phyloP scores from a whole-genome alignment of 2,113 vertebrate genomes.

The Heliornis fulica region DNA sequence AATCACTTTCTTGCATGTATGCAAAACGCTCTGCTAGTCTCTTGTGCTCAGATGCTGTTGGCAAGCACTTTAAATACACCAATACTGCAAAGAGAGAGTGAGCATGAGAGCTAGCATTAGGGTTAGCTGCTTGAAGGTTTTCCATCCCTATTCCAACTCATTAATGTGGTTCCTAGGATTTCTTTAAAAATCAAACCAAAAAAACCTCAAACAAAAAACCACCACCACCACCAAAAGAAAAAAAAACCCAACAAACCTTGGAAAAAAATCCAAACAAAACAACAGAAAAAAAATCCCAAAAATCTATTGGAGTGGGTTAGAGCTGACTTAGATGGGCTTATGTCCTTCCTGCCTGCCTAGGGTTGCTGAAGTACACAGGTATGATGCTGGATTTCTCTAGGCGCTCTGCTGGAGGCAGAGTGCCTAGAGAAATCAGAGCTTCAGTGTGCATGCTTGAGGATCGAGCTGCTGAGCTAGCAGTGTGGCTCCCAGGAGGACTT shows the following conservation, averaged over 20 bases:
- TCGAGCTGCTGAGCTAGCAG: not conserved
- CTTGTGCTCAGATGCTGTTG: not conserved
- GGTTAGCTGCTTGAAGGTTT: not conserved
- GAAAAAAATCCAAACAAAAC: too few relatives aligned
- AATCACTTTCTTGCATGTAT: accelerated
- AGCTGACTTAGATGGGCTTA: not conserved
- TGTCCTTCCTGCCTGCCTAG: not conserved
- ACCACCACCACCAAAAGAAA: too few relatives aligned
- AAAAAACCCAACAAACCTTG: too few relatives aligned
- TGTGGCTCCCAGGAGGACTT: not conserved
- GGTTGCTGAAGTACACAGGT: not conserved
- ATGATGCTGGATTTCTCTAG: not conserved
- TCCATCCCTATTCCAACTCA: not conserved
- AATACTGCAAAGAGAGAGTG: not conserved
- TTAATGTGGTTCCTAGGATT: not conserved
- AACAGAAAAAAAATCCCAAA: too few relatives aligned
- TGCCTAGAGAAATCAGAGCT: too few relatives aligned
- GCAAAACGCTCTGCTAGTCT: not conserved
- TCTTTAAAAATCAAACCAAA: not conserved
- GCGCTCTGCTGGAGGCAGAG: not conserved
- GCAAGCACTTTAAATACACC: not conserved
- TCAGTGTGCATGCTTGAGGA: not conserved
- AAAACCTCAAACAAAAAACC: too few relatives aligned
- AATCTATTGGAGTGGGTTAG: not conserved
- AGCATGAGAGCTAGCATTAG: not conserved